Evolutionary conservation across 2,888 invertebrate genomes (phyloP), one percentile per base, ranked within the genome.

Genomic region (Chaetogeoica ovagalla): DNA sequence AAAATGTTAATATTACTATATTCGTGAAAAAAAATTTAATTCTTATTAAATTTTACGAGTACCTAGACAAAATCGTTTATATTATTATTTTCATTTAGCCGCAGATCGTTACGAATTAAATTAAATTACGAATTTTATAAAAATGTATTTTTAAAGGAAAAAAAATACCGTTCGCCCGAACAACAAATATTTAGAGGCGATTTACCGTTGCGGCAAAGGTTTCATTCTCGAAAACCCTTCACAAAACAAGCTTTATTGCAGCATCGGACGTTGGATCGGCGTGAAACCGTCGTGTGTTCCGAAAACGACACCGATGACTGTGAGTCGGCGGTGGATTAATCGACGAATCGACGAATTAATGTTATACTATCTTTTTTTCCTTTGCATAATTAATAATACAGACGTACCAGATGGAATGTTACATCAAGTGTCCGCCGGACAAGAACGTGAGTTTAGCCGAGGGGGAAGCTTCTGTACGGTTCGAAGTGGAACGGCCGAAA

Each of bases 301-400:
- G 0, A 76, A 76, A 65, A 75, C 74, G 23, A 75, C 74, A 23
- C 74, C 74, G 21, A 75, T 75, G 74, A 75, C 65, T 15, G 74
- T 75, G 4, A 57, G 65, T 75, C 37, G 37, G 9, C 13, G 15
- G 57, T 52, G 9, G 23, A 6, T 23, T 60, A 5, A 59, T 11
- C n/a, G n/a, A 43, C 39, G 9, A 37, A 43, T 19, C 23, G 1
- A 48, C 6, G 19, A 52, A 52, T 52, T 17, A 52, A 15, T 52
- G 13, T 52, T 43, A 15, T 48, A 15, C 39, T 48, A 13, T 23
- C 4, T 23, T 69, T 48, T 9, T 43, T 43, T 11, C 9, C 11
- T 43, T 7, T 2, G 11, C 43, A 15, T 57, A 11, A 57, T 39
- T 30, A 30, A 30, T 30, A 9, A 43, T 43, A 43, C 9, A 75